Percentiles rank a stretch among this genome's conserved stretches.
phyloP scores from a whole-genome alignment of 2,888 invertebrate genomes.

The Terebella lapidaria region DNA sequence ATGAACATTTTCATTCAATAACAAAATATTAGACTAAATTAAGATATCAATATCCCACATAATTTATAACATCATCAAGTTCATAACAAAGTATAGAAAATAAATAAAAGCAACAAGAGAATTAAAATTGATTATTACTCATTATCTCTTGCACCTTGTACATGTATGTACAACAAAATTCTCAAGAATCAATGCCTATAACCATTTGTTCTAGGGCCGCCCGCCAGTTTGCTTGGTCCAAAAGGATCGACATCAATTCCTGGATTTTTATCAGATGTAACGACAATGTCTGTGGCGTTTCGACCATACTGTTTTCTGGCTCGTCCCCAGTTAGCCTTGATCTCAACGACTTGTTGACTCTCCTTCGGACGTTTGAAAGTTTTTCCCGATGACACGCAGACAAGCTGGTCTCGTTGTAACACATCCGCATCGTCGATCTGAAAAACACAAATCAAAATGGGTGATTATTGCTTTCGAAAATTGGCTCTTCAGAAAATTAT shows the following conservation, averaged over 20 bases:
- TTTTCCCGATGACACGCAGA: constrained; percentile 47
- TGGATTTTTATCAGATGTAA: constrained; percentile 34
- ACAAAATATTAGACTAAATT: too few relatives aligned
- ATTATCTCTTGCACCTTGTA: too few relatives aligned
- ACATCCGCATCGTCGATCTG: constrained; percentile 44
- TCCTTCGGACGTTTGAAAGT: constrained; percentile 37
- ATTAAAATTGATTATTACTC: too few relatives aligned
- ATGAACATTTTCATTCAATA: too few relatives aligned
- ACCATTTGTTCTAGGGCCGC: neutral
- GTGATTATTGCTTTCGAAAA: too few relatives aligned
- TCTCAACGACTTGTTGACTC: constrained; percentile 37
- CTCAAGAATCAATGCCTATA: too few relatives aligned
- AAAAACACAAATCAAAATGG: neutral
- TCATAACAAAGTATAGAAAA: too few relatives aligned
- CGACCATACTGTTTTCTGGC: constrained; percentile 48
- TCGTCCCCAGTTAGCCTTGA: constrained; percentile 53
- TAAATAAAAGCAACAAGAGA: too few relatives aligned
- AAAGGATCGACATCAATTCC: neutral
- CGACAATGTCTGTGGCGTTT: constrained; percentile 45
- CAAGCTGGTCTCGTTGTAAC: constrained; percentile 43
- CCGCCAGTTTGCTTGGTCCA: neutral
- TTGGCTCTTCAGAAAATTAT: too few relatives aligned
- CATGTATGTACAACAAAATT: too few relatives aligned
- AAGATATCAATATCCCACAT: too few relatives aligned
- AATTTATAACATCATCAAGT: too few relatives aligned